These are phyloP conservation scores for Atherinomorus stipes DNA, from an alignment of 2,113 vertebrate genomes.

Conservation along the genomic window DNA sequence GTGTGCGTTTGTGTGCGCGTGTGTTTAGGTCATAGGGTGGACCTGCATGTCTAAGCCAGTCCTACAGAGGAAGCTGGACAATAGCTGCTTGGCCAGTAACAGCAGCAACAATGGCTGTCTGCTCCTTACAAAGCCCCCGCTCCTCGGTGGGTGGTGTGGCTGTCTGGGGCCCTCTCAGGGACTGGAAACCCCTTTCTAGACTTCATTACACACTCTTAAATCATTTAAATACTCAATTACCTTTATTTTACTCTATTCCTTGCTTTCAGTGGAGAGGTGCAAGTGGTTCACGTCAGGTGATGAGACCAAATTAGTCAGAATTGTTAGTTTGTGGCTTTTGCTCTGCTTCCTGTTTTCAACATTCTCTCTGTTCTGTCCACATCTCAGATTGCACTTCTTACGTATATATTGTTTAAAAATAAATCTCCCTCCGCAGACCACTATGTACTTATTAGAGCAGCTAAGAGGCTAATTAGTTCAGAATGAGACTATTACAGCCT, in stretches of 20 bases:
- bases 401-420: background rate
- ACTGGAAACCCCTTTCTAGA: constrained; percentile 36
- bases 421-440: background rate
- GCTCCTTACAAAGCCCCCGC: constrained; percentile 63
- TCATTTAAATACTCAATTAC: constrained; percentile 16
- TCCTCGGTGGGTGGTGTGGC: constrained; percentile 72
- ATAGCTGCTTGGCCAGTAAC: constrained; percentile 72
- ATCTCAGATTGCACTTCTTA: background rate
- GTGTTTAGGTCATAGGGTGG: constrained; percentile 70
- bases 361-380: background rate
- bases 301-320: constrained; percentile 15
- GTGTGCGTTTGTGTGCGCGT: constrained; percentile 34
- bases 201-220: constrained; percentile 19
- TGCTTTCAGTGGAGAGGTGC: background rate
- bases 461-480: constrained; percentile 14
- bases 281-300: no score
- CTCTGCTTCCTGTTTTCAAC: background rate
- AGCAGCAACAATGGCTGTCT: constrained; percentile 75
- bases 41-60: constrained; percentile 66
- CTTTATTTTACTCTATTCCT: background rate
- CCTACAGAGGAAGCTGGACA: constrained; percentile 77
- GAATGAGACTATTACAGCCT: constrained; percentile 18
- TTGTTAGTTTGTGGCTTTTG: background rate
- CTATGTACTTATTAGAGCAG: constrained; percentile 2
- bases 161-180: constrained; percentile 67